These are phyloP conservation scores for Grantiella picta DNA, from an alignment of 2,113 vertebrate genomes.

Conservation along the genomic window DNA sequence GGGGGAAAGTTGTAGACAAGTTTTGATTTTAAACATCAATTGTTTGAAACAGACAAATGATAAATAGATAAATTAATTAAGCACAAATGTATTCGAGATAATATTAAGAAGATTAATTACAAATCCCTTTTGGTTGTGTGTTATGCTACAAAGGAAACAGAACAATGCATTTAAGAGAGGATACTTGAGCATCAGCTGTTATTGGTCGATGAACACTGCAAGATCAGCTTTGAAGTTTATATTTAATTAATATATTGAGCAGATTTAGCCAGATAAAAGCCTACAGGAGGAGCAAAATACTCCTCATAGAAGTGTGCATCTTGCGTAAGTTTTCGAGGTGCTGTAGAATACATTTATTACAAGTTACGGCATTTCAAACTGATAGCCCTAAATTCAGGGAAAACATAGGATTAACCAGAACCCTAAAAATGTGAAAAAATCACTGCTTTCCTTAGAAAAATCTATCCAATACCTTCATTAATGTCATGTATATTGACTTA, in stretches of 20 bases:
- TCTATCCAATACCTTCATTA: conserved; percentile 1
- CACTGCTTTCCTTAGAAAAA: conserved; percentile 10
- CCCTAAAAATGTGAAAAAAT: neutral
- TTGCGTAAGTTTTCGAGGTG: neutral
- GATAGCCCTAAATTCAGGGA: neutral
- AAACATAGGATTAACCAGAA: neutral
- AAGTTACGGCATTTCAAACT: neutral
- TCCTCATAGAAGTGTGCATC: neutral
- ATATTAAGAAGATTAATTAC: neutral
- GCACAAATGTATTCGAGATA: neutral
- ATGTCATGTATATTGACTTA: conserved; percentile 10
- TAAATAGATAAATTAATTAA: neutral
- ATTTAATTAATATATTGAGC: conserved; percentile 45
- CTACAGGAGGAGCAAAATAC: conserved; percentile 8
- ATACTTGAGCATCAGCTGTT: conserved; percentile 1
- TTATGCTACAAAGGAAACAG: neutral
- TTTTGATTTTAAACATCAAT: neutral
- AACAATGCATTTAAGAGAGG: neutral
- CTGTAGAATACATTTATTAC: neutral
- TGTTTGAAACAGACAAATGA: neutral
- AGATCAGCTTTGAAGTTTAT: conserved; percentile 37
- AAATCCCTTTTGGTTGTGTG: neutral
- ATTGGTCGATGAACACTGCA: neutral
- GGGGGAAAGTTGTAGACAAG: neutral
- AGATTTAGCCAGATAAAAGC: conserved; percentile 18